Evolutionary conservation across 2,888 invertebrate species (phyloP).

Genomic region (Apodemia hepburni): DNA sequence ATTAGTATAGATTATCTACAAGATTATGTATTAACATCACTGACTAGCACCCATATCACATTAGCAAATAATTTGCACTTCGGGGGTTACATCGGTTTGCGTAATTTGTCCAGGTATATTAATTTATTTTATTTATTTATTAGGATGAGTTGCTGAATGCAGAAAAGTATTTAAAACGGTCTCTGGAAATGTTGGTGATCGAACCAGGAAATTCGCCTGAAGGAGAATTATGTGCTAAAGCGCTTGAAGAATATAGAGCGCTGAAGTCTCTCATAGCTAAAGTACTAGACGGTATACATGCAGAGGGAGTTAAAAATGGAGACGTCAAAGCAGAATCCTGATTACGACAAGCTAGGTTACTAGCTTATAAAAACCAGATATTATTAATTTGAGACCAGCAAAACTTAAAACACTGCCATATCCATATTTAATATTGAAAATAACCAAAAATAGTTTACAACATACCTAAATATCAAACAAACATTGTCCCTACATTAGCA

Average conservation of each 20-base stretch:
- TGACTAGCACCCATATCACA: too few species aligned
- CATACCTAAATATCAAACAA: too few species aligned
- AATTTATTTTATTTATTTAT: slow-evolving; percentile 24
- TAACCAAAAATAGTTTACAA: too few species aligned
- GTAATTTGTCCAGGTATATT: too few species aligned
- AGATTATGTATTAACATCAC: too few species aligned
- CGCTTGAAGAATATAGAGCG: slow-evolving; percentile 82
- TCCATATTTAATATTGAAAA: too few species aligned
- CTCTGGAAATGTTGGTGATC: slow-evolving; percentile 83
- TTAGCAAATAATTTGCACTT: too few species aligned
- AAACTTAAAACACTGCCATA: background rate
- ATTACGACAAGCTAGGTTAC: slow-evolving; percentile 1
- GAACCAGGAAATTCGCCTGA: slow-evolving; percentile 87
- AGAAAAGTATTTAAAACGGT: slow-evolving; percentile 79
- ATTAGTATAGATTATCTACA: too few species aligned
- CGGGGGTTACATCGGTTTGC: too few species aligned
- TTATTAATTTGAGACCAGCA: background rate
- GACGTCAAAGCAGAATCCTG: background rate
- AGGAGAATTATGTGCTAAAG: slow-evolving; percentile 84
- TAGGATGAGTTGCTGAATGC: slow-evolving; percentile 78
- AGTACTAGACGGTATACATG: slow-evolving; percentile 53
- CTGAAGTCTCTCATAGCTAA: slow-evolving; percentile 73
- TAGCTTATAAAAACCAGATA: background rate
- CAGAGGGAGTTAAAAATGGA: slow-evolving; percentile 39
- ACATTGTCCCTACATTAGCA: too few species aligned